Percentiles rank a stretch among this genome's conserved stretches.
These are phyloP conservation scores for Myopa testacea DNA, from an alignment of 2,888 invertebrate species.

Conservation along the genomic window DNA sequence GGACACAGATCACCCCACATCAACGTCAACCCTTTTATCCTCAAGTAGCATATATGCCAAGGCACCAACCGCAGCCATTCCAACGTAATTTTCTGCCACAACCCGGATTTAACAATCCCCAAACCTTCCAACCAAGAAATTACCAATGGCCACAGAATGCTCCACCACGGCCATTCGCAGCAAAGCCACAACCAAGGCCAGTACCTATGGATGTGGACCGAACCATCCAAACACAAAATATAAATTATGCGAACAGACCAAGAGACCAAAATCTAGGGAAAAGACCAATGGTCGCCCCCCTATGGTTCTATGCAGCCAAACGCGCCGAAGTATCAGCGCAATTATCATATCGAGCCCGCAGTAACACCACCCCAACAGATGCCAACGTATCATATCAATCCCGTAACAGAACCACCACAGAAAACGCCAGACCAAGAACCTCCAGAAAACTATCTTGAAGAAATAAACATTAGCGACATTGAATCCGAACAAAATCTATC, in stretches of 20 bases:
- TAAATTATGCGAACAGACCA: conserved; percentile 29
- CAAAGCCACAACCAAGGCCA: conserved; percentile 26
- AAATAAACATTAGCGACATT: too few species aligned
- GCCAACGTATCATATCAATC: background rate
- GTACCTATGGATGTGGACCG: conserved; percentile 31
- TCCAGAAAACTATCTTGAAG: background rate
- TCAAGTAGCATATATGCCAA: background rate
- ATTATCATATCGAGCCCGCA: conserved; percentile 17
- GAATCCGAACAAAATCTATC: too few species aligned
- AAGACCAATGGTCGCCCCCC: conserved; percentile 16
- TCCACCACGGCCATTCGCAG: background rate
- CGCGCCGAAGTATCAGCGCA: background rate
- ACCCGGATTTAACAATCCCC: background rate
- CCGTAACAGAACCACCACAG: background rate
- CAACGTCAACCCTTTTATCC: background rate
- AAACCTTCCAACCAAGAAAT: background rate
- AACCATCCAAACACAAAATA: background rate
- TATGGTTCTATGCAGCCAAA: background rate
- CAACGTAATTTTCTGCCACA: background rate
- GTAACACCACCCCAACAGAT: too few species aligned
- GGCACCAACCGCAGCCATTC: background rate
- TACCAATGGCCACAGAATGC: background rate
- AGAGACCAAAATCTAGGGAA: background rate
- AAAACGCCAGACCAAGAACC: background rate
- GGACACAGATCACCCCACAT: background rate